Base-by-base conservation (phyloP, 1,140 invertebrate genomes). In the Bombus confusus region DNA sequence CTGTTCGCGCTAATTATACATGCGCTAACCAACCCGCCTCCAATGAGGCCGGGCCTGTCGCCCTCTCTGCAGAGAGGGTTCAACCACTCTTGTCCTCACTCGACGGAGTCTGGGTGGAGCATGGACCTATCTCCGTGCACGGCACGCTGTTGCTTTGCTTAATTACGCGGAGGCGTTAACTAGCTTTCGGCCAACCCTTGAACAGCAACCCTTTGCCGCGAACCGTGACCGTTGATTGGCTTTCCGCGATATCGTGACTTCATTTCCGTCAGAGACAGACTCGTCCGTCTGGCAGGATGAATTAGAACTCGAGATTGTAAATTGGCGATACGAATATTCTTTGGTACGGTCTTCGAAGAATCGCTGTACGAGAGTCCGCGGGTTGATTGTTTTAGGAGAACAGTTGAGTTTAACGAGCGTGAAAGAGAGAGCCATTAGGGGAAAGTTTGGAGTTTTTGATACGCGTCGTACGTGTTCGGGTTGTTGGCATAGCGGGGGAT, bases 101-200 rank as follows among this genome's bases (percentile, higher is more conserved):
- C 72, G 62, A 57, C 72, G 75, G 87, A 92, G 88, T 84, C 92
- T 93, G 92, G 92, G 93, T 92, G 91, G 92, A 93, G 92, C 93
- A 87, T 91, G 86, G 88, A 90, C 90, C 89, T 91, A 87, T 87
- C 79, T 71, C 87, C 73, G 31, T 83, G 85, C 87, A 62, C 88
- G 64, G 57, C n/a, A 57, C 84, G 66, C 80, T 79, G 73, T 91
- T 91, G 90, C 92, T 92, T 92, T 93, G 92, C 92, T 93, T 94
- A 94, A 94, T 94, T 94, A 93, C 92, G 89, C 86, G 92, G 89
- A 94, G 93, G 93, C 93, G 93, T 93, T 94, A 94, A 94, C 93
- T 92, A 92, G 91, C 91, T 84, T 80, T 86, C 81, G 62, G 71
- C 93, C 92, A 93, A 82, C 89, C 88, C 83, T 90, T 87, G 66